These are phyloP conservation scores for Lasioglossum morio DNA, from an alignment of 2,888 invertebrate genomes.

Conservation along the genomic window DNA sequence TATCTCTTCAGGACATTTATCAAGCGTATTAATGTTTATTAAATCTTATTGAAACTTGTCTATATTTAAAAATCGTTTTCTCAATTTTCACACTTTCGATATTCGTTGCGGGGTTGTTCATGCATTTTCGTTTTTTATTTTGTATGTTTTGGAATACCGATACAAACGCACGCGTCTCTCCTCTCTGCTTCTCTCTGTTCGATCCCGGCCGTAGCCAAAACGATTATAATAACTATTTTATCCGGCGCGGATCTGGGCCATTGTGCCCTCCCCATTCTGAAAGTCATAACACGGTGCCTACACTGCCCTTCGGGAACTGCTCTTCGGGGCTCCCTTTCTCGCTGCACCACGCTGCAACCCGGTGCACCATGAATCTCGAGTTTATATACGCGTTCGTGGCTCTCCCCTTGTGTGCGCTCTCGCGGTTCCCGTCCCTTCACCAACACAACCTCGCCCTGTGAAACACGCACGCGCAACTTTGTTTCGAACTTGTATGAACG, in stretches of 20 bases:
- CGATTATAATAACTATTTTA: constrained; percentile 85
- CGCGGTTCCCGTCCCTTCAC: constrained; percentile 34
- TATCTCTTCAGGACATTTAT: too few relatives aligned
- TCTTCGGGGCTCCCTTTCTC: constrained; percentile 57
- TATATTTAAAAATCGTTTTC: too few relatives aligned
- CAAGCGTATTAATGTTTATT: too few relatives aligned
- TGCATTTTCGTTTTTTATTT: neutral
- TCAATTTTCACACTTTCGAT: too few relatives aligned
- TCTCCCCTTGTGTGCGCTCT: constrained; percentile 28
- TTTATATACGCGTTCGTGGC: constrained; percentile 46
- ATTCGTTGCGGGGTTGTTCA: neutral
- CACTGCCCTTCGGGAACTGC: constrained; percentile 78
- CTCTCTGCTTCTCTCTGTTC: constrained; percentile 42
- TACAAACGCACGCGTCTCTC: constrained; percentile 22
- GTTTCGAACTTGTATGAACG: constrained; percentile 10
- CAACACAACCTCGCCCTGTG: neutral
- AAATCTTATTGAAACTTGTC: too few relatives aligned
- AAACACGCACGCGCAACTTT: neutral
- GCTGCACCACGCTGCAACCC: constrained; percentile 56
- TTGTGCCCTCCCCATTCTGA: constrained; percentile 84
- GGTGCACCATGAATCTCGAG: constrained; percentile 72
- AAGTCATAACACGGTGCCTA: constrained; percentile 84
- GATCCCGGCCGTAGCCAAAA: constrained; percentile 77
- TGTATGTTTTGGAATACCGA: constrained; percentile 24
- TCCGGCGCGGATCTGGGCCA: constrained; percentile 84